Percentiles rank a stretch among this genome's conserved stretches.
phyloP scores from a whole-genome alignment of 2,888 invertebrate genomes.

The Ornithoptera alexandrae region DNA sequence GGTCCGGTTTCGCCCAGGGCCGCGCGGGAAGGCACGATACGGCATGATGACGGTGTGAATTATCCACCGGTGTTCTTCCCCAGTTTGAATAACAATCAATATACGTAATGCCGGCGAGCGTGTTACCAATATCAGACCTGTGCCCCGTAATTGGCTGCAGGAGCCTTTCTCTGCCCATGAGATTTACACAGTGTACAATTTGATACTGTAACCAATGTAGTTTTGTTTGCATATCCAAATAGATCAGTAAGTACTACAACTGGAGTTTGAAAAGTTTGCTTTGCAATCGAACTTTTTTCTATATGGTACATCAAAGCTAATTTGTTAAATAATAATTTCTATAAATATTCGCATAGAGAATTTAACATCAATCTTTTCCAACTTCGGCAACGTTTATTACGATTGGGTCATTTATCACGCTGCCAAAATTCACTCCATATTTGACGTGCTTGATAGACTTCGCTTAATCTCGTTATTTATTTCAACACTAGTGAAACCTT shows the following conservation, averaged over 20 bases:
- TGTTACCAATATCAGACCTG: constrained; percentile 1
- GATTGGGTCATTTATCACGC: constrained; percentile 17
- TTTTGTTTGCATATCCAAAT: background rate
- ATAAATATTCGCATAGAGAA: constrained; percentile 3
- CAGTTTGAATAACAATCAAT: constrained; percentile 12
- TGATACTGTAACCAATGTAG: background rate
- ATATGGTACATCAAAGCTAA: background rate
- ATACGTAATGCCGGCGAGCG: constrained; percentile 2
- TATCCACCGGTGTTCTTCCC: constrained; percentile 3
- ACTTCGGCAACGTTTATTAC: constrained; percentile 17
- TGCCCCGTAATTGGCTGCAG: constrained; percentile 7
- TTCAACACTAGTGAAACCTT: background rate
- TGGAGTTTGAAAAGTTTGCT: background rate
- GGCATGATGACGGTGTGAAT: background rate
- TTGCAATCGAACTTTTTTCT: background rate
- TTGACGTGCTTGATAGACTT: constrained; percentile 22
- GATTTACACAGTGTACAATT: background rate
- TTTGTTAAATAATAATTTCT: constrained; percentile 1
- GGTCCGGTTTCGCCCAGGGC: background rate
- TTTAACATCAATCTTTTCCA: constrained; percentile 21
- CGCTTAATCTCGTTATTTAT: constrained; percentile 6
- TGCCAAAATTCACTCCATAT: constrained; percentile 20
- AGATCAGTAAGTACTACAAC: too few relatives aligned
- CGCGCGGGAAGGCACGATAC: constrained; percentile 1
- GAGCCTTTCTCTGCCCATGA: background rate